Percentiles rank a stretch among this genome's conserved stretches.
These are phyloP conservation scores for Pyrocephalus nanus DNA, from an alignment of 2,797 vertebrate species.

Conservation along the genomic window DNA sequence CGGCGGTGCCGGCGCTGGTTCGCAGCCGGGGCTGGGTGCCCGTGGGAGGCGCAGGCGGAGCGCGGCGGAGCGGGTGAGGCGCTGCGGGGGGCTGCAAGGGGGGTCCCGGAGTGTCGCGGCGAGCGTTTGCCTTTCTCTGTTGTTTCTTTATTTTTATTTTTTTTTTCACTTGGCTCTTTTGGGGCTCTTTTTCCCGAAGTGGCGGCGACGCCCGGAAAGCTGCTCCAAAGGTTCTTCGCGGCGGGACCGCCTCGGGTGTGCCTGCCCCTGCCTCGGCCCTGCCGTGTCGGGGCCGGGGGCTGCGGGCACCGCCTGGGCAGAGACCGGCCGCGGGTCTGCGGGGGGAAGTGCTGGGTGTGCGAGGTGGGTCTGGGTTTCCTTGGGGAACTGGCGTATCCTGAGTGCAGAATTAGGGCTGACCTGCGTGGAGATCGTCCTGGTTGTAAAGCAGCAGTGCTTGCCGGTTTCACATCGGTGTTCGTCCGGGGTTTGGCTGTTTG, in stretches of 20 bases:
- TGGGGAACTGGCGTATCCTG: rapidly evolving
- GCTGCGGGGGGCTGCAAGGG: not conserved
- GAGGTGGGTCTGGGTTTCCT: not conserved
- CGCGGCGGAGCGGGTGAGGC: not conserved
- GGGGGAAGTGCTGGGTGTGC: not conserved
- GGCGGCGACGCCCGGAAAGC: not conserved
- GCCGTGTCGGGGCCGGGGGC: not conserved
- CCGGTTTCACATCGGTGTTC: rapidly evolving
- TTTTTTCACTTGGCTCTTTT: not conserved
- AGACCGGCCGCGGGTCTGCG: not conserved
- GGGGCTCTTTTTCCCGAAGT: not conserved
- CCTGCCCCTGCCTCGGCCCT: no score
- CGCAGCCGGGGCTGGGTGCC: rapidly evolving
- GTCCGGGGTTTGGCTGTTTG: rapidly evolving
- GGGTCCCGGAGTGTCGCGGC: not conserved
- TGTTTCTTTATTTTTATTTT: not conserved
- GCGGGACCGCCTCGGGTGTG: not conserved
- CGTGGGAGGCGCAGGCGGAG: not conserved
- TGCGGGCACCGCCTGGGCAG: not conserved
- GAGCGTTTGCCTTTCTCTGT: not conserved
- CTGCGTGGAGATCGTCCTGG: rapidly evolving
- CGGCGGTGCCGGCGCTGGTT: not conserved
- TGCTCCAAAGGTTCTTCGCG: not conserved
- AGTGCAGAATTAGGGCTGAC: rapidly evolving
- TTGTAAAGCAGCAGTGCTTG: rapidly evolving